These are phyloP conservation scores for Engraulis encrasicolus DNA, from an alignment of 2,113 vertebrate genomes.

Conservation along the genomic window DNA sequence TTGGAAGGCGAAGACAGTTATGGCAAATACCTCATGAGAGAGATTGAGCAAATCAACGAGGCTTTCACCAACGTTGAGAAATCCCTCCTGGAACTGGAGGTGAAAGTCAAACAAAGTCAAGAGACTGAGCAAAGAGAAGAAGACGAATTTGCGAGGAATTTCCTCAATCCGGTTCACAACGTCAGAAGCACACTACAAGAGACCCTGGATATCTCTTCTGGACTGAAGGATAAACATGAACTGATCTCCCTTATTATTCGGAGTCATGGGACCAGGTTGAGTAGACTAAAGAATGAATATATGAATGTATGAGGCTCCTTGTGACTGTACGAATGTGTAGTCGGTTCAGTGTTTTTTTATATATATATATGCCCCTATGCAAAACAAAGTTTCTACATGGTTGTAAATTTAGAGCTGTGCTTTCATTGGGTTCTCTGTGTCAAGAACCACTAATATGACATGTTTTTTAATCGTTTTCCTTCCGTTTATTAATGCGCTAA, in stretches of 20 bases:
- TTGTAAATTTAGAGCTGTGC: not conserved
- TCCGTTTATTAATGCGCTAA: not conserved
- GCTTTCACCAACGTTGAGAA: slow-evolving; percentile 89
- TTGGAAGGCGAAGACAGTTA: slow-evolving; percentile 95
- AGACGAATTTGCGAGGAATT: slow-evolving; percentile 80
- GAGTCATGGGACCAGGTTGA: slow-evolving; percentile 90
- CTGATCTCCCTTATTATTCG: slow-evolving; percentile 89
- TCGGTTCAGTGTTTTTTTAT: not conserved
- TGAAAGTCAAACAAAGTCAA: slow-evolving; percentile 91
- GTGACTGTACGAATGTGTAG: slow-evolving; percentile 15
- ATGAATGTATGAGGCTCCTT: slow-evolving; percentile 73
- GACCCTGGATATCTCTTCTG: slow-evolving; percentile 83
- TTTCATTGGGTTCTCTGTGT: slow-evolving; percentile 24
- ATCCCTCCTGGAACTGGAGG: slow-evolving; percentile 90
- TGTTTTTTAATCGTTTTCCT: not conserved
- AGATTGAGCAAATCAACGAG: slow-evolving; percentile 87
- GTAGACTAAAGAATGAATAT: slow-evolving; percentile 87
- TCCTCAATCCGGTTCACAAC: slow-evolving; percentile 84
- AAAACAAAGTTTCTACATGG: not conserved
- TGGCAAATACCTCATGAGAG: slow-evolving; percentile 85
- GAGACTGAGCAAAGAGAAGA: slow-evolving; percentile 84
- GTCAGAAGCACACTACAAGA: slow-evolving; percentile 81
- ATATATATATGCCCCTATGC: too few species aligned
- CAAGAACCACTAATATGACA: not conserved
- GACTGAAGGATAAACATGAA: slow-evolving; percentile 90